Percentiles rank a stretch among this genome's conserved stretches.
These are phyloP conservation scores for Tridacna gigas DNA, from an alignment of 2,888 invertebrate species.

Conservation along the genomic window DNA sequence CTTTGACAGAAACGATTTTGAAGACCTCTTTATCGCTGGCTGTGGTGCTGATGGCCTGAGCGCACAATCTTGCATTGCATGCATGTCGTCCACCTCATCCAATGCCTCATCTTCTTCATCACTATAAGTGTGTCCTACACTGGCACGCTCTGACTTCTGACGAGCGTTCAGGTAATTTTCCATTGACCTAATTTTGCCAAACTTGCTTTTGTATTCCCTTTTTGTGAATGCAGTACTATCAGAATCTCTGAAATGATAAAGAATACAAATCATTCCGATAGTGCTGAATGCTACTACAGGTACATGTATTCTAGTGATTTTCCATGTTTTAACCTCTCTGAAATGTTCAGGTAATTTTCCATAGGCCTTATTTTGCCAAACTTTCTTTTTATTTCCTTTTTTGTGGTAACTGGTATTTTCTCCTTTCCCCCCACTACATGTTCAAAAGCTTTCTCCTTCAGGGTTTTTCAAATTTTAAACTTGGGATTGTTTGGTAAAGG, in stretches of 20 bases:
- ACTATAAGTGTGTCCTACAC: constrained; percentile 68
- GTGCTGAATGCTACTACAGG: too few relatives aligned
- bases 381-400: too few relatives aligned
- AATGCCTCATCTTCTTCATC: constrained; percentile 64
- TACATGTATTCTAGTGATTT: too few relatives aligned
- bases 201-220: constrained; percentile 62
- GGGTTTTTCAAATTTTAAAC: too few relatives aligned
- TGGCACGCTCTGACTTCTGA: constrained; percentile 63
- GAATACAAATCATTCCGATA: too few relatives aligned
- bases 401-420: too few relatives aligned
- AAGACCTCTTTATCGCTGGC: constrained; percentile 5
- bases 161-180: constrained; percentile 70
- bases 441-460: too few relatives aligned
- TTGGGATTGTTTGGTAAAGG: too few relatives aligned
- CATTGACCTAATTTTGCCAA: constrained; percentile 69
- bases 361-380: too few relatives aligned
- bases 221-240: constrained; percentile 5
- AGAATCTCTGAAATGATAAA: constrained; percentile 6
- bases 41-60: background rate
- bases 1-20: constrained; percentile 50
- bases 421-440: too few relatives aligned
- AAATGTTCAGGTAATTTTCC: too few relatives aligned
- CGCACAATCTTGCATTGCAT: background rate
- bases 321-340: too few relatives aligned
- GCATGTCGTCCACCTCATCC: background rate